Evolutionary conservation across 2,888 invertebrate genomes (phyloP), one percentile per base, ranked within the genome.

Genomic region (Agrotis clavis): DNA sequence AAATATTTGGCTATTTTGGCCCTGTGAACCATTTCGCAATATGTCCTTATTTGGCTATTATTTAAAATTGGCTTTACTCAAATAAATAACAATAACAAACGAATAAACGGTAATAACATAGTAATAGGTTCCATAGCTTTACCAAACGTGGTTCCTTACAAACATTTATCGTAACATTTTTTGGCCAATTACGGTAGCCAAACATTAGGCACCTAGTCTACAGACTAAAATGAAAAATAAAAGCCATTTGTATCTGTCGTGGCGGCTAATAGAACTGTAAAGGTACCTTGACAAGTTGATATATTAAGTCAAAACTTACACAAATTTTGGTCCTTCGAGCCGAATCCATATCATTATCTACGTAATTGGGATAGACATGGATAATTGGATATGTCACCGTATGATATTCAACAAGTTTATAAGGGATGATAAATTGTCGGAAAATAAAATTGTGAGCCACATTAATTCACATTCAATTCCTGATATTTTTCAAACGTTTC

Each of bases 1-100:
- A 50, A 78, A 71, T 57, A 16, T 51, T 30, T 1, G 11, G 9
- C 9, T 47, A 30, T 57, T 63, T 79, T 79, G 11, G n/a, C 16
- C 1, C 13, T 19, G 13, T n/a, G 13, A 78, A 41, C n/a, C 9
- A 71, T 56, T 13, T 47, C 18, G 7, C 16, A 51, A 45, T 68
- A 5, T 45, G 51, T 5, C 5, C 5, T 47, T 4, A 30, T 18
- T n/a, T 67, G 18, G 4, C 3, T 35, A 69, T 19, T 41, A 60
- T 48, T 48, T 30, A 13, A 13, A 50, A 6, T 14, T 35, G 14
- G 1, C 47, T 56, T 13, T 48, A 1, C 3, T 70, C 9, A 3
- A 35, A 56, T 61, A 50, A 50, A 30, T n/a, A 66, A 71, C 21
- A 21, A 62, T 41, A 11, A 47, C 25, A 67, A 67, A 7, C 13